Conservation (phyloP, 2,888 invertebrate species). For the Caradrina clavipalpis region DNA sequence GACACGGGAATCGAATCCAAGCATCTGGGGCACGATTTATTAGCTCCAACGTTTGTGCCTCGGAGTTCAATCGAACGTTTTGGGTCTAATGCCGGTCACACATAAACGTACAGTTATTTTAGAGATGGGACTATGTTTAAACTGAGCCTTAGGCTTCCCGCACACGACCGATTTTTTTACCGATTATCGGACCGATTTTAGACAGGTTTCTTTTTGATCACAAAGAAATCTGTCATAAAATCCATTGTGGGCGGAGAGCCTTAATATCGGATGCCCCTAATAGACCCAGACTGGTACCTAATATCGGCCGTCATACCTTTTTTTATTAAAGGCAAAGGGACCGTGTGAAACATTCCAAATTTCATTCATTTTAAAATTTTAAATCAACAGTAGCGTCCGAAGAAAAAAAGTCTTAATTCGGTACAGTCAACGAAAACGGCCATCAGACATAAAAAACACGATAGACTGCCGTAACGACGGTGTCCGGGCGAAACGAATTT, state of each 20-base stretch:
- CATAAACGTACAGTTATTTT: background rate
- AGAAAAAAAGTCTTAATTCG: conserved; percentile 48
- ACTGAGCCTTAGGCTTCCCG: no score
- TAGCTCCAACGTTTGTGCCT: conserved; percentile 48
- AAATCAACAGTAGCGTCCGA: conserved; percentile 46
- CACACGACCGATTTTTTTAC: no score
- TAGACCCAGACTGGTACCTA: no score
- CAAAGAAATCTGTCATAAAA: no score
- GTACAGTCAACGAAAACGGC: conserved; percentile 48
- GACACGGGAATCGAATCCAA: conserved; percentile 66
- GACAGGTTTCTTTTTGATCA: no score
- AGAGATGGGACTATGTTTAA: no score
- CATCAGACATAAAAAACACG: conserved; percentile 35
- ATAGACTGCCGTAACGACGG: conserved; percentile 16
- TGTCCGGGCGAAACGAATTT: conserved; percentile 69
- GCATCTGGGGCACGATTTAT: conserved; percentile 67
- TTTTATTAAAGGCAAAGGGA: conserved; percentile 2
- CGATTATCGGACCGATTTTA: no score
- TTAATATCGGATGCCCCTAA: no score
- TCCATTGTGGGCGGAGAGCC: no score
- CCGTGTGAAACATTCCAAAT: conserved; percentile 55
- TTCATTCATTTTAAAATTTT: conserved; percentile 46
- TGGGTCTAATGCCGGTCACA: background rate
- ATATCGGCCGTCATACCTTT: background rate
- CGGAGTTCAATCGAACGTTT: conserved; percentile 30